Percentiles rank a stretch among this genome's conserved stretches.
Evolutionary conservation across 2,888 invertebrate species (phyloP).

Genomic region (Orchesellides sinensis): DNA sequence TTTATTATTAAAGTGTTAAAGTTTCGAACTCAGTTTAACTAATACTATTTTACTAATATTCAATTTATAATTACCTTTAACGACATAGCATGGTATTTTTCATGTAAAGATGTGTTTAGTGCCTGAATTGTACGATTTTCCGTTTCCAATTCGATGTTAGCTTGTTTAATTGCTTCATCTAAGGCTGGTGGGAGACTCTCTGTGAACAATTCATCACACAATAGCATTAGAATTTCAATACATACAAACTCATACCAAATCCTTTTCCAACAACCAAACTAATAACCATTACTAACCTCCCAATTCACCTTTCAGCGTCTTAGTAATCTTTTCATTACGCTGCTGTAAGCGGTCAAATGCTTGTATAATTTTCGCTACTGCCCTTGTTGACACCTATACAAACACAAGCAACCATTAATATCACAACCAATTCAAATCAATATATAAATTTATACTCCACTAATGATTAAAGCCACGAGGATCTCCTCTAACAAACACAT

Average conservation of each 20-base stretch:
- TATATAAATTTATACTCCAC: conserved; percentile 61
- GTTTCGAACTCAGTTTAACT: too few species aligned
- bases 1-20: neutral
- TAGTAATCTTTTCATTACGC: conserved; percentile 95
- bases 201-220: conserved; percentile 65
- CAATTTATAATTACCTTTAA: conserved; percentile 75
- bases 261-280: neutral
- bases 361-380: conserved; percentile 97
- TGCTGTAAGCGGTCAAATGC: conserved; percentile 97
- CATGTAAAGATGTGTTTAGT: conserved; percentile 92
- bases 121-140: conserved; percentile 96
- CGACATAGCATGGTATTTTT: conserved; percentile 95
- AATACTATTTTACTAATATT: too few species aligned
- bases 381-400: conserved; percentile 89
- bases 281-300: conserved; percentile 79
- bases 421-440: too few species aligned
- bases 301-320: conserved; percentile 89
- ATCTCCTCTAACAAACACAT: too few species aligned
- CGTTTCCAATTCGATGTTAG: conserved; percentile 90
- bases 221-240: neutral
- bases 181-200: conserved; percentile 84
- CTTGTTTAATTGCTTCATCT: conserved; percentile 89
- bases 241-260: neutral
- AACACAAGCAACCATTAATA: too few species aligned
- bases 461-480: too few species aligned